Evolutionary conservation across 2,113 vertebrate species (phyloP).

Genomic region (Chrysochloris asiatica): DNA sequence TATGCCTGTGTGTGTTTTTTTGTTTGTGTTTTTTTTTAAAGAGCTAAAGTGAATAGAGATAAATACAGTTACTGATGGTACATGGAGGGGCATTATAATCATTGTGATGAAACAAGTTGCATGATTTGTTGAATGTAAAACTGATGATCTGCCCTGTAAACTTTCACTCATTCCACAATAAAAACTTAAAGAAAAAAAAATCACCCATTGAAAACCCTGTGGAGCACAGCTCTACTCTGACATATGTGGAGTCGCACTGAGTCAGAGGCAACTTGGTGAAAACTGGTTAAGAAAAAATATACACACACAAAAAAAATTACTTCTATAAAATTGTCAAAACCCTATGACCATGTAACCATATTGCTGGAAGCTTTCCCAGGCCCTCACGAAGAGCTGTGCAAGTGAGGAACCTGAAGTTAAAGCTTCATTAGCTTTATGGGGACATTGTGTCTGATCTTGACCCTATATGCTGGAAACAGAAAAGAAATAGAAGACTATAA

Average conservation of each 20-base stretch:
- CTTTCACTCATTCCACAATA: too few relatives aligned
- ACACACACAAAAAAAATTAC: not conserved
- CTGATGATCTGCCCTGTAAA: too few relatives aligned
- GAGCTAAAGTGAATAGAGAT: too few relatives aligned
- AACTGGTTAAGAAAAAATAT: not conserved
- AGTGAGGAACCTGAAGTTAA: not conserved
- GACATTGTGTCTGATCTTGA: not conserved
- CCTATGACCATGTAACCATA: not conserved
- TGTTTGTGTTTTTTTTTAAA: too few relatives aligned
- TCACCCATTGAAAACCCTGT: too few relatives aligned
- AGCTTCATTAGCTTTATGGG: fast-evolving
- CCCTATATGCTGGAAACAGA: not conserved
- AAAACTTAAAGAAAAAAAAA: too few relatives aligned
- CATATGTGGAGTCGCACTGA: not conserved
- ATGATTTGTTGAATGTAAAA: too few relatives aligned
- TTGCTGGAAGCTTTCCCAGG: fast-evolving
- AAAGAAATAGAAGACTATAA: not conserved
- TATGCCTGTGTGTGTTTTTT: too few relatives aligned
- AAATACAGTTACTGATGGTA: too few relatives aligned
- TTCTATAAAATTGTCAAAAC: not conserved
- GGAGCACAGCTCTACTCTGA: not conserved
- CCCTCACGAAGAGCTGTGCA: not conserved
- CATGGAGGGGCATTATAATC: too few relatives aligned
- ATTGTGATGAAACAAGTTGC: too few relatives aligned
- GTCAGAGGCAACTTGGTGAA: not conserved